Percentiles rank a stretch among this genome's conserved stretches.
Conservation (phyloP, 1,140 invertebrate genomes). For the Brachionus angularis region DNA sequence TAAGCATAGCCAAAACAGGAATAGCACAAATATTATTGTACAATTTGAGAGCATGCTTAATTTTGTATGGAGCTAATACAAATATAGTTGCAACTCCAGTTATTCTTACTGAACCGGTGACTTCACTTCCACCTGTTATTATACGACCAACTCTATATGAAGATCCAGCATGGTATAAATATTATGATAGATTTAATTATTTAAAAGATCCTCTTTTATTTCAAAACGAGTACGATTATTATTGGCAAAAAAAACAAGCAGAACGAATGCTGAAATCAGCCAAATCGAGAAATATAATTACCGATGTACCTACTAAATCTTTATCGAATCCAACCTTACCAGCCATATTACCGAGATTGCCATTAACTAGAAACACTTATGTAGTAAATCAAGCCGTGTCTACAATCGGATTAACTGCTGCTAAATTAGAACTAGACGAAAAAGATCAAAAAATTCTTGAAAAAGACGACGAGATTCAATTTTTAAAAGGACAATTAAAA, state of each 20-base stretch:
- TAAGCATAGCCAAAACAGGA: conserved; percentile 41
- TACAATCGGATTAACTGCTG: conserved; percentile 30
- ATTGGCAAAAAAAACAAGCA: conserved; percentile 18
- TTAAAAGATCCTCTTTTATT: conserved; percentile 5
- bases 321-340: background rate
- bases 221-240: conserved; percentile 23
- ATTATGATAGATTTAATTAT: background rate
- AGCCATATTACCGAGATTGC: background rate
- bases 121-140: background rate
- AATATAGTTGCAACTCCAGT: background rate
- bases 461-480: conserved; percentile 19
- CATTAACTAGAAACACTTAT: conserved; percentile 37
- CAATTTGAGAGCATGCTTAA: conserved; percentile 39
- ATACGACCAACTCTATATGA: background rate
- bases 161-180: conserved; percentile 25
- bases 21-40: conserved; percentile 27
- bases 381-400: background rate
- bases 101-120: background rate
- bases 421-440: conserved; percentile 37
- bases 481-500: conserved; percentile 30
- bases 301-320: background rate
- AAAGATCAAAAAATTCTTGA: background rate
- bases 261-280: conserved; percentile 25
- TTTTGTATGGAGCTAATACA: conserved; percentile 17
- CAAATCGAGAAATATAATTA: background rate